Percentiles rank a stretch among this genome's conserved stretches.
Evolutionary conservation across 2,113 vertebrate genomes (phyloP).

Genomic region (human): DNA sequence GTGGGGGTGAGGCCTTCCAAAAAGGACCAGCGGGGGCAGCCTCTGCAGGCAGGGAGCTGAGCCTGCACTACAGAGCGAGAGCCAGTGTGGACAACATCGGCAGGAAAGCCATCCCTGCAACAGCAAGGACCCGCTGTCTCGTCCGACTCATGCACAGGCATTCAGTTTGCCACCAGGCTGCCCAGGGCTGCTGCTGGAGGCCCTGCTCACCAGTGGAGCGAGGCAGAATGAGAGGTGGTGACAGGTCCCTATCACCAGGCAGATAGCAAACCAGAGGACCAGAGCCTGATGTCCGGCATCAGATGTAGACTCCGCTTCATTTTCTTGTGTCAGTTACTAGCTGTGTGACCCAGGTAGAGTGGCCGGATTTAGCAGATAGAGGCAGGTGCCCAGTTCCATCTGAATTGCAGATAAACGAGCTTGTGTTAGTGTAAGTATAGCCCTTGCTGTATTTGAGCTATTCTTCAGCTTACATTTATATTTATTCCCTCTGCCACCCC

Average conservation of each 20-base stretch:
- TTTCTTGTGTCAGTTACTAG: no score
- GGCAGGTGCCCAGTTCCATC: rapidly evolving
- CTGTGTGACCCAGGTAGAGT: not conserved
- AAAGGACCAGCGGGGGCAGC: not conserved
- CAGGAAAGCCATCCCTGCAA: rapidly evolving
- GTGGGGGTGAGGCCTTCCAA: slow-evolving; percentile 57
- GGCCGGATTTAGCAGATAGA: not conserved
- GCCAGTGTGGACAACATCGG: rapidly evolving
- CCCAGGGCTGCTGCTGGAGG: not conserved
- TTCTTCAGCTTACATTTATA: not conserved
- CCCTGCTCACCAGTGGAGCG: not conserved
- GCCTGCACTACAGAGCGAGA: not conserved
- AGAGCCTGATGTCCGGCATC: no score
- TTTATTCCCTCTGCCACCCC: no score
- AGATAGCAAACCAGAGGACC: no score
- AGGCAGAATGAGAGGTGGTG: no score
- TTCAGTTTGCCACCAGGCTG: not conserved
- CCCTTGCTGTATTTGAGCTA: rapidly evolving
- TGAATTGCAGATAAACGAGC: rapidly evolving
- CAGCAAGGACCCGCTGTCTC: not conserved
- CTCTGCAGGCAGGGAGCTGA: not conserved
- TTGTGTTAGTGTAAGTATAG: rapidly evolving
- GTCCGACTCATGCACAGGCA: rapidly evolving
- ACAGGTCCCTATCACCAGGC: not conserved
- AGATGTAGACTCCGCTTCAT: not conserved